phyloP scores from a whole-genome alignment of 2,113 vertebrate genomes.

The Peucedramus taeniatus region DNA sequence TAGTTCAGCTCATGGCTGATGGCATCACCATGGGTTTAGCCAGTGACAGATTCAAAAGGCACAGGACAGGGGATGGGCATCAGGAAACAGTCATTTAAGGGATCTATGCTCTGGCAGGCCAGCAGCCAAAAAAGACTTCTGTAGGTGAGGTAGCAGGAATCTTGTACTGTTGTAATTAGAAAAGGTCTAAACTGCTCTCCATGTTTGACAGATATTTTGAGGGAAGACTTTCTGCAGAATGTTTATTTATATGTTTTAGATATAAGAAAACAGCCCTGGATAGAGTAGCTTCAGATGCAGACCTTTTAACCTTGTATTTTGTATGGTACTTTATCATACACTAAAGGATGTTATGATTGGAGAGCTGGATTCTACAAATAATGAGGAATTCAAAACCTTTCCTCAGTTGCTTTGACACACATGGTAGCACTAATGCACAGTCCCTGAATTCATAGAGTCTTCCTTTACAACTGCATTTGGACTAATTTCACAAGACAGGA shows the following conservation, averaged over 20 bases:
- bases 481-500: background rate
- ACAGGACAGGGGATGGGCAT: background rate
- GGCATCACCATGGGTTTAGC: background rate
- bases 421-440: fast-evolving
- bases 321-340: background rate
- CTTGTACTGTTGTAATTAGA: background rate
- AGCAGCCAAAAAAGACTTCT: background rate
- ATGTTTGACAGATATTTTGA: background rate
- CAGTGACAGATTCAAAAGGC: background rate
- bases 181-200: background rate
- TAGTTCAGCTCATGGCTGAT: background rate
- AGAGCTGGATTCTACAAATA: background rate
- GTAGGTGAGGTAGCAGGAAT: background rate
- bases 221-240: background rate
- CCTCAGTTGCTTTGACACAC: background rate
- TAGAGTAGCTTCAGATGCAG: background rate
- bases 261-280: background rate
- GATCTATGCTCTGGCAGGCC: background rate
- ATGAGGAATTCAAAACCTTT: background rate
- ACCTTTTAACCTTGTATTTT: background rate
- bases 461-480: background rate
- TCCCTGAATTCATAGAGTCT: background rate
- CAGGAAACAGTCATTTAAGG: background rate
- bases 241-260: fast-evolving
- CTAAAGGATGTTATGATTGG: background rate